phyloP scores from a whole-genome alignment of 2,797 vertebrate genomes.

The Lagorchestes hirsutus region DNA sequence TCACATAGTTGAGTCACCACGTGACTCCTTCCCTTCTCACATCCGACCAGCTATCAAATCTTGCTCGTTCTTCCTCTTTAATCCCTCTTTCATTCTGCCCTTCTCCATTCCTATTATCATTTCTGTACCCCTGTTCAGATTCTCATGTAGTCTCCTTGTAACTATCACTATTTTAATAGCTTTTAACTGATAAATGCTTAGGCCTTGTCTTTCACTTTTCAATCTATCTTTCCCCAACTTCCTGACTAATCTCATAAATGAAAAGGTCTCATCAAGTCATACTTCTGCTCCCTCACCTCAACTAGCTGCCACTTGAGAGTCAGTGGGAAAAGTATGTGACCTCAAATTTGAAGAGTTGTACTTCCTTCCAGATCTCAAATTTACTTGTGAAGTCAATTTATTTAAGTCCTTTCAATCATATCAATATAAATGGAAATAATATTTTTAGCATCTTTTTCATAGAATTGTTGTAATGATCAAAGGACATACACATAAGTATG shows the following conservation, averaged over 20 bases:
- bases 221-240: neutral
- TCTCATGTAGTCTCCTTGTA: neutral
- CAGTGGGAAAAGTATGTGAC: neutral
- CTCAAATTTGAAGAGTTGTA: neutral
- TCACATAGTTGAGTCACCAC: neutral
- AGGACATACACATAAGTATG: neutral
- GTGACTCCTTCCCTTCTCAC: neutral
- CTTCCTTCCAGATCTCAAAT: neutral
- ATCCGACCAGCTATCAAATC: neutral
- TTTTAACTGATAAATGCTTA: neutral
- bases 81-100: neutral
- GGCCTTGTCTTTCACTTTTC: neutral
- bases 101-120: neutral
- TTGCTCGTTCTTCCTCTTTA: neutral
- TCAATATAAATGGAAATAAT: neutral
- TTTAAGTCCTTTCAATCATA: neutral
- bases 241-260: neutral
- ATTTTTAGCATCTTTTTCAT: neutral
- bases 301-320: neutral
- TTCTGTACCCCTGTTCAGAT: neutral
- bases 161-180: neutral
- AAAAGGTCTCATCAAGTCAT: neutral
- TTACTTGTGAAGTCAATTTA: neutral
- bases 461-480: neutral
- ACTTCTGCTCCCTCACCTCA: neutral